Percentiles rank a stretch among this genome's conserved stretches.
Conservation (phyloP, 2,888 invertebrate species). For the Watsonalla binaria region DNA sequence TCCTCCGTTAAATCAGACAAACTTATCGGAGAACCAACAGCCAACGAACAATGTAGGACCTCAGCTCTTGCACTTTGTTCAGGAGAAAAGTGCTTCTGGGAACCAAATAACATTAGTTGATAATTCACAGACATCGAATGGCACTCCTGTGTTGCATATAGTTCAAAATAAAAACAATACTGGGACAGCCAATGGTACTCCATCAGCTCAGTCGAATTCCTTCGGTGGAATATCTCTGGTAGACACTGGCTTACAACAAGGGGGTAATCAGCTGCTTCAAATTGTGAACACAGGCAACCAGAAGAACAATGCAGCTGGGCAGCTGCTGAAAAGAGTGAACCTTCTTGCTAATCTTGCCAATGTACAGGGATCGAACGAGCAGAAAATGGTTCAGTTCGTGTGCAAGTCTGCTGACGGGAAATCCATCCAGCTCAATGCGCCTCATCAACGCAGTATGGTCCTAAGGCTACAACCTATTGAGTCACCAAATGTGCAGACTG, state of each 20-base stretch:
- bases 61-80: conserved; percentile 71
- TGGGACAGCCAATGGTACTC: conserved; percentile 39
- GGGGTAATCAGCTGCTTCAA: conserved; percentile 69
- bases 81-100: conserved; percentile 62
- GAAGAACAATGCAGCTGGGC: conserved; percentile 53
- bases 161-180: conserved; percentile 61
- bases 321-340: conserved; percentile 70
- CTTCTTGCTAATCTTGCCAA: conserved; percentile 68
- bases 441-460: conserved; percentile 76
- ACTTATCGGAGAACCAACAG: conserved; percentile 45
- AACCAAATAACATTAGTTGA: conserved; percentile 65
- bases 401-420: conserved; percentile 81
- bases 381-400: conserved; percentile 80
- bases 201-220: conserved; percentile 44
- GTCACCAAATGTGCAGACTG: conserved; percentile 42
- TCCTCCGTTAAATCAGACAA: conserved; percentile 60
- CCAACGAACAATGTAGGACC: conserved; percentile 36
- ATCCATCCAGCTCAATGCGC: conserved; percentile 75
- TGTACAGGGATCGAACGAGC: conserved; percentile 68
- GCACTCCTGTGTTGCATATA: conserved; percentile 67
- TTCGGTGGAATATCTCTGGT: conserved; percentile 65
- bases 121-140: conserved; percentile 52
- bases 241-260: conserved; percentile 63
- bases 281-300: conserved; percentile 69
- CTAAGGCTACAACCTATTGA: conserved; percentile 67